These are phyloP conservation scores for Paracentrotus lividus DNA, from an alignment of 53 echinoderm and acorn worm species.

Conservation along the genomic window DNA sequence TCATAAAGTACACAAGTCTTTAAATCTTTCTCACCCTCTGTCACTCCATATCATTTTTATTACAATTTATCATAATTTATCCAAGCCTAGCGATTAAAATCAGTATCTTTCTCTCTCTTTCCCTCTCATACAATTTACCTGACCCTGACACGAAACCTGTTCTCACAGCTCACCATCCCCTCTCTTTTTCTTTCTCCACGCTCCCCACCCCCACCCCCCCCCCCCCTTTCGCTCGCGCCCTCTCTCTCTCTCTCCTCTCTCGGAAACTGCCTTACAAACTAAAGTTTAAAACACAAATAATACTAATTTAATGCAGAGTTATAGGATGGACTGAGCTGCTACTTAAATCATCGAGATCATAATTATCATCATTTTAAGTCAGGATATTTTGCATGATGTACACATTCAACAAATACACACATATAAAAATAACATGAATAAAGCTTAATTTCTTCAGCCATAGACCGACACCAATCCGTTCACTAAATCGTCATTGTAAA, in stretches of 20 bases:
- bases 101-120: background rate
- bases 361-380: background rate
- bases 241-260: background rate
- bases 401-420: slow-evolving; percentile 23
- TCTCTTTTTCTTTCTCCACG: background rate
- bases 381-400: background rate
- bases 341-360: slow-evolving; percentile 28
- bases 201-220: background rate
- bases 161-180: background rate
- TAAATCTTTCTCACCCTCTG: background rate
- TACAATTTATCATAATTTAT: background rate
- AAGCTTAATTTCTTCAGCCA: too few relatives aligned
- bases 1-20: background rate
- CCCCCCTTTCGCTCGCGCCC: background rate
- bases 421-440: too few relatives aligned
- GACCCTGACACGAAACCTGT: too few relatives aligned
- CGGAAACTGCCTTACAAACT: background rate
- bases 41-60: background rate
- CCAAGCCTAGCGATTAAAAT: too few relatives aligned
- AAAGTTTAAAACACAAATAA: background rate
- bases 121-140: too few relatives aligned
- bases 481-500: too few relatives aligned
- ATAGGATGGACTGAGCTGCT: slow-evolving; percentile 35
- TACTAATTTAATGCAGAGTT: background rate
- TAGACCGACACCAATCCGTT: too few relatives aligned